Evolutionary conservation across 2,113 vertebrate genomes (phyloP), one percentile per base, ranked within the genome.

Genomic region (Phylloscopus trochiloides): DNA sequence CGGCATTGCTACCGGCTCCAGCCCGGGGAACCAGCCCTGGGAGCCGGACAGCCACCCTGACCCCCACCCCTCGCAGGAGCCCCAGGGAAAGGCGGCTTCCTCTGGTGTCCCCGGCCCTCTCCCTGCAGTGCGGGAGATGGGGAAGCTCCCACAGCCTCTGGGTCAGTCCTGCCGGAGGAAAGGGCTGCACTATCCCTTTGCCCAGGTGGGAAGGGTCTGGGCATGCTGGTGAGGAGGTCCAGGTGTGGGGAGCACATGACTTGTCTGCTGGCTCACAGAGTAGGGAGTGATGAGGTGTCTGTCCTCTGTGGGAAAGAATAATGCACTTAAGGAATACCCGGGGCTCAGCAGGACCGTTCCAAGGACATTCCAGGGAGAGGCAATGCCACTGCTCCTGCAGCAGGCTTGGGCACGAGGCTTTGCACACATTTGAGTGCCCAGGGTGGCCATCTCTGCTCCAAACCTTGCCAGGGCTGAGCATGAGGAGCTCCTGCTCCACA

Each of bases 261-360:
- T 45, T 8, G 61, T n/a, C 43, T 65, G 58, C 43, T 50, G 58
- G 26, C 54, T 68, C 54, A 9, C 40, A 26, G 62, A n/a, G 6
- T 0, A 26, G 62, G 29, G 32, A 10, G n/a, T 6, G n/a, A 34
- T 26, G 52, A 21, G 24, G 5, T 42, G 40, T 54, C n/a, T 1
- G 1, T 31, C 17, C 17, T 40, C 29, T 15, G 29, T 8, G 54
- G 62, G 25, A 26, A 45, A 40, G 59, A 47, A 58, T 31, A n/a
- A 17, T 0, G 1, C 38, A 6, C 21, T 24, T 13, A 12, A 12
- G n/a, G 40, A 82, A 3, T 29, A 40, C 2, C 6, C 47, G 21
- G 7, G 19, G 40, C 54, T 82, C 62, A 54, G 62, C 70, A 68
- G 61, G n/a, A 21, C 19, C 0, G 0, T 11, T 38, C 32, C 28